Evolutionary conservation across 2,888 invertebrate species (phyloP), one percentile per base, ranked within the genome.

Genomic region (Leptopilina myrica): DNA sequence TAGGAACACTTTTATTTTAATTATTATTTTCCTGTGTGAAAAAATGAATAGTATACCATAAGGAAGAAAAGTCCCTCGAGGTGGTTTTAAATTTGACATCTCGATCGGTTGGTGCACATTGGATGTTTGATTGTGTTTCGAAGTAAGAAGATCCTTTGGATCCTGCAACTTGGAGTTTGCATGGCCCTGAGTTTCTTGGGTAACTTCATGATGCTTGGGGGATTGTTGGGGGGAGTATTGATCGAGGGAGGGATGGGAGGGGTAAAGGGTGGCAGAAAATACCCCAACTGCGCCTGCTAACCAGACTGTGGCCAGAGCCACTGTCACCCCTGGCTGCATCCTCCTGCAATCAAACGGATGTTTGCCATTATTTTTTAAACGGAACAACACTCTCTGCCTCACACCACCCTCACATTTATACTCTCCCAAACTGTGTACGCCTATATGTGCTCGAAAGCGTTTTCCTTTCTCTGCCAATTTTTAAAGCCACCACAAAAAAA

Each of bases 171-270:
- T 87, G 87, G 85, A 87, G 85, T 84, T 84, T 78, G 81, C 81
- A 76, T 84, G 85, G 84, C 84, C 82, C 82, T 84, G 84, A 83
- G 82, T 83, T 87, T 85, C 85, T 87, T 79, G 86, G 84, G 85
- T 81, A 87, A 87, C 83, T 86, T 83, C 84, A 82, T 84, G 84
- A 82, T 84, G 83, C 82, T 85, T 85, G 82, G 86, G 84, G 82
- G 87, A 83, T 81, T 79, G 81, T 82, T 85, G 86, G 85, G 89
- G 89, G 89, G 88, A 87, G 90, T 90, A 90, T 90, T 90, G 90
- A 90, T 90, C 90, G 89, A 85, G 84, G 83, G 84, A 80, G 83
- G 86, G 86, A 82, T 83, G 86, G 83, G 85, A 86, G 81, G 84
- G 85, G 80, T 81, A 84, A 80, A 82, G 84, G 84, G 85, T 80